A percentile compares a stretch with the other conserved stretches of the same genome.
Conservation (phyloP, 2,888 invertebrate species). For the Patella pellucida region DNA sequence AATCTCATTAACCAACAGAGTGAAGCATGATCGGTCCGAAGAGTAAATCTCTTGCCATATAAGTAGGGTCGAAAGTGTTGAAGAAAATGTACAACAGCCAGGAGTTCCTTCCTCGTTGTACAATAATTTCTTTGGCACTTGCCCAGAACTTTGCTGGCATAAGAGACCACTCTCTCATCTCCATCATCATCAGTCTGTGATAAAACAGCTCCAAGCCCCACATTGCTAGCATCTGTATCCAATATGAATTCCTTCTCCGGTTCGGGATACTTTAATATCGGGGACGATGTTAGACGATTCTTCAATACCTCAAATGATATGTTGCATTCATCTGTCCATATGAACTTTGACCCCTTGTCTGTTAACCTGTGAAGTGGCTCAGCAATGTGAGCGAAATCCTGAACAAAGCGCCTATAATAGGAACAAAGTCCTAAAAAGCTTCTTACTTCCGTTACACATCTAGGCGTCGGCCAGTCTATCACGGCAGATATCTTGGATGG, state of each 20-base stretch:
- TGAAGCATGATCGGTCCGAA: conserved; percentile 18
- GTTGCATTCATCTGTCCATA: not conserved
- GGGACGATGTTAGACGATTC: not conserved
- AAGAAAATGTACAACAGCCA: not conserved
- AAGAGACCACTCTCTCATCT: not conserved
- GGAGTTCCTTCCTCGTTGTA: not conserved
- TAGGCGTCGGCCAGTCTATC: not conserved
- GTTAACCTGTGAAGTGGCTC: not conserved
- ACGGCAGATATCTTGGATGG: no score
- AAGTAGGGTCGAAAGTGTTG: conserved; percentile 18
- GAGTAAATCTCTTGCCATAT: conserved; percentile 19
- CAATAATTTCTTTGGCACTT: not conserved
- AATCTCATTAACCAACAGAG: conserved; percentile 8
- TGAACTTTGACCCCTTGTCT: not conserved
- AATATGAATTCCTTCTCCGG: not conserved
- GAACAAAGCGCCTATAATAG: not conserved
- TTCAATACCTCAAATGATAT: not conserved
- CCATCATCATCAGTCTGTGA: not conserved
- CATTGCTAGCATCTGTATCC: not conserved
- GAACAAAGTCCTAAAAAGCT: not conserved
- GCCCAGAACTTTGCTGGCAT: not conserved
- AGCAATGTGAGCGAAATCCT: not conserved
- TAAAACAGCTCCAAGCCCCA: not conserved
- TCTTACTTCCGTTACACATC: conserved; percentile 1
- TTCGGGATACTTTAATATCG: not conserved